Base-by-base conservation (phyloP, 2,888 invertebrate genomes). In the Drosophila kambysellisi region DNA sequence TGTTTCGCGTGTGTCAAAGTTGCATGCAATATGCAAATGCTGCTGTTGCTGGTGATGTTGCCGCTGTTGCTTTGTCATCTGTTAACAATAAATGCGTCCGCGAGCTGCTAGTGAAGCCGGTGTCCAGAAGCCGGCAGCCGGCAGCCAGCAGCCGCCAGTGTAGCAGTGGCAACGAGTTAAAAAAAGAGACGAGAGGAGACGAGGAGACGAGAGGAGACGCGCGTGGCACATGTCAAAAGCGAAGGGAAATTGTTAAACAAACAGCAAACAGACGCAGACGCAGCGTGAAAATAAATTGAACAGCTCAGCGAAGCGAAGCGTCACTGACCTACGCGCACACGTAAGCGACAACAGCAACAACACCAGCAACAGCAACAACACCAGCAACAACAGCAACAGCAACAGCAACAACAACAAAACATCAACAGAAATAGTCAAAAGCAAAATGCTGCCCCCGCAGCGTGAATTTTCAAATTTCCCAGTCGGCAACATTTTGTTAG, bases 301-400 rank as follows among this genome's bases (percentile, higher is more conserved):
- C 68, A 77, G 81, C 71, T 52, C 70, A 58, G 73, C 75, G 74
- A 82, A 57, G 72, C 74, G 74, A 81, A 74, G 75, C 89, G 87
- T 80, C 87, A 84, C 89, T 84, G 89, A 84, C 89, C 89, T 84
- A 88, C 60, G 80, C 75, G 81, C 75, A 86, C 88, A 76, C 85
- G 79, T 83, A 71, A 78, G 74, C 48, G 63, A 68, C 70, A 68
- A 7, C 62, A 59, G 7, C 57, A 41, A 8, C 59, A 69, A 3
- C 60, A 61, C 7, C 57, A 66, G 0, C 65, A 65, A 3, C 59
- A 79, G n/a, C 71, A 68, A 1, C 60, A 63, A 5, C 54, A 63
- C 1, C 60, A 70, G 15, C 62, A 52, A 1, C 60, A 66, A 0
- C 63, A 60, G 8, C 54, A 58, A 43, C 53, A 64, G 51, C 61